phyloP scores from a whole-genome alignment of 2,113 vertebrate genomes.

The Esox niger region DNA sequence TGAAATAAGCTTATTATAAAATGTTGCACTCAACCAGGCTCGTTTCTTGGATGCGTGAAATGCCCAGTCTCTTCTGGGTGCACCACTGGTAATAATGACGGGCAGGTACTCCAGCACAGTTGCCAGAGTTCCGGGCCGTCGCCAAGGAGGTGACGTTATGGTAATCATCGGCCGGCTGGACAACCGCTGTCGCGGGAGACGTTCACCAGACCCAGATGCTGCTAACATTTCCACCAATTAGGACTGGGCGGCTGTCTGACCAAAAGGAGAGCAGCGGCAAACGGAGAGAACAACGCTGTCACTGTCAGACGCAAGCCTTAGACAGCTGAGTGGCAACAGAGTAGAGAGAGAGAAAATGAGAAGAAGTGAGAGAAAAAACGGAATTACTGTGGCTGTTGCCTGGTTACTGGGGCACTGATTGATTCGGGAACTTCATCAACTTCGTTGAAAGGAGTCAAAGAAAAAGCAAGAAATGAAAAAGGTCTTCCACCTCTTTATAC shows the following conservation, averaged over 20 bases:
- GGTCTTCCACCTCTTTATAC: neutral
- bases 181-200: constrained; percentile 49
- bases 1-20: constrained; percentile 75
- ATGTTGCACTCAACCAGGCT: constrained; percentile 64
- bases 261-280: constrained; percentile 32
- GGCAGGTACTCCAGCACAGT: constrained; percentile 64
- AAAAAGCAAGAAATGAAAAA: constrained; percentile 18
- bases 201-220: constrained; percentile 59
- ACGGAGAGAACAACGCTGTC: constrained; percentile 54
- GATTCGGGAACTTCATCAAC: constrained; percentile 45
- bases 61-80: constrained; percentile 63
- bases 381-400: constrained; percentile 36
- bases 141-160: constrained; percentile 66
- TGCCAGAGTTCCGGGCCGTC: constrained; percentile 51
- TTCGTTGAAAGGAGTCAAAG: constrained; percentile 28
- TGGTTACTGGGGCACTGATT: constrained; percentile 28
- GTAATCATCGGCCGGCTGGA: constrained; percentile 56
- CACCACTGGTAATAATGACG: constrained; percentile 65
- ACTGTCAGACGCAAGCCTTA: constrained; percentile 48
- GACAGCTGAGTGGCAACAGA: constrained; percentile 47
- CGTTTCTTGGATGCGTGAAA: constrained; percentile 68
- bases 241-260: constrained; percentile 40
- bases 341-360: constrained; percentile 1
- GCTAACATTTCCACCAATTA: constrained; percentile 68
- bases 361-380: constrained; percentile 11